A percentile compares a stretch with the other conserved stretches of the same genome.
phyloP scores from a whole-genome alignment of 2,113 vertebrate species.

The Clarias batrachus region DNA sequence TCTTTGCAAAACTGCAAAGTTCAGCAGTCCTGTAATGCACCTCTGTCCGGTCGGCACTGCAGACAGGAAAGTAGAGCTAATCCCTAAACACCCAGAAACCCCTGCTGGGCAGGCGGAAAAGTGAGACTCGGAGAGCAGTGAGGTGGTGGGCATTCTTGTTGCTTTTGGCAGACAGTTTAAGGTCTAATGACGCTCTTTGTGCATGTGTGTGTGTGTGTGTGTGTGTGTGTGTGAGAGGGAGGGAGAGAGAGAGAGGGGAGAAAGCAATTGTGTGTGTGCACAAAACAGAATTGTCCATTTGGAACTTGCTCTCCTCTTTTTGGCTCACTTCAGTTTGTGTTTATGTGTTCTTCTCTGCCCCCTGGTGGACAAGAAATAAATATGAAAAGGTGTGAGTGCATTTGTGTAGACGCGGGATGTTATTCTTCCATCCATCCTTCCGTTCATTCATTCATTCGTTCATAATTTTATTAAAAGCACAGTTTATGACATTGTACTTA shows the following conservation, averaged over 20 bases:
- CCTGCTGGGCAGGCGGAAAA: constrained; percentile 13
- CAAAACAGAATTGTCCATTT: constrained; percentile 4
- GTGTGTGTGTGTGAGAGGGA: constrained; percentile 21
- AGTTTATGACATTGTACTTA: too few relatives aligned
- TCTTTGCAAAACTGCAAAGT: constrained; percentile 20
- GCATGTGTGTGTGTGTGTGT: constrained; percentile 32
- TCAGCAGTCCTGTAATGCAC: constrained; percentile 38
- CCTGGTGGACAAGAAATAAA: constrained; percentile 15
- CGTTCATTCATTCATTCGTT: too few relatives aligned
- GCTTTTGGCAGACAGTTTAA: constrained; percentile 61
- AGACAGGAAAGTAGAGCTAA: constrained; percentile 40
- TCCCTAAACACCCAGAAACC: constrained; percentile 36
- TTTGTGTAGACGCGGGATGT: neutral
- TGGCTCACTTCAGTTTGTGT: constrained; percentile 1
- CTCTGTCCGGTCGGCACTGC: neutral
- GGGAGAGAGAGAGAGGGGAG: neutral
- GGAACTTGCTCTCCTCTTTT: constrained; percentile 24
- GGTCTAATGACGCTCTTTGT: constrained; percentile 41
- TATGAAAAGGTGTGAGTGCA: neutral
- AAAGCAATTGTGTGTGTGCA: neutral
- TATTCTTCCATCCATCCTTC: neutral
- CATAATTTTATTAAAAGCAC: too few relatives aligned
- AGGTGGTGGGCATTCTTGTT: constrained; percentile 63
- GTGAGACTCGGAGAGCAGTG: neutral
- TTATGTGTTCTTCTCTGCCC: constrained; percentile 1